Conservation (phyloP, 2,888 invertebrate genomes). For the Oligia latruncula region DNA sequence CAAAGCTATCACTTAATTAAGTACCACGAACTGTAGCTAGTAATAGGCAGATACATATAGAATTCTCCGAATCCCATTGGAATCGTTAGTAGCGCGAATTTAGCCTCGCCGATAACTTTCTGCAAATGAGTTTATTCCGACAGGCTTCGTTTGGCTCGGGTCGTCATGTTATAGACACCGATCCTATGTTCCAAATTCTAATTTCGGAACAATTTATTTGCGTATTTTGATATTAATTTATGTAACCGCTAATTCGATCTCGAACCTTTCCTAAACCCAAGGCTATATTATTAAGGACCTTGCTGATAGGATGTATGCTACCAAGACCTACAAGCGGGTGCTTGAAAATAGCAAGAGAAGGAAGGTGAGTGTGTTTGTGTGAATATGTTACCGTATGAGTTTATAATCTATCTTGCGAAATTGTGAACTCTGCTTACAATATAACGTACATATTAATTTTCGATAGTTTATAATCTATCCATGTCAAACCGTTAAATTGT, state of each 20-base stretch:
- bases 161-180: constrained; percentile 41
- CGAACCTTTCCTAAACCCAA: background rate
- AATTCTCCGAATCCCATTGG: constrained; percentile 29
- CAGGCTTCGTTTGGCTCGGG: constrained; percentile 32
- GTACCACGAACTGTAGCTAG: constrained; percentile 3
- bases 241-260: constrained; percentile 43
- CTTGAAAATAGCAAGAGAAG: background rate
- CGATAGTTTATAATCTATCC: background rate
- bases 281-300: constrained; percentile 10
- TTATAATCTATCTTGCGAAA: no score
- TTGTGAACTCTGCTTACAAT: background rate
- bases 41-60: constrained; percentile 5
- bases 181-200: constrained; percentile 33
- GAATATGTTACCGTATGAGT: no score
- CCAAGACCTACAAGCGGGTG: no score
- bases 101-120: constrained; percentile 35
- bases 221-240: constrained; percentile 54
- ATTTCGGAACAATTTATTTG: constrained; percentile 46
- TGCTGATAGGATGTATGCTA: background rate
- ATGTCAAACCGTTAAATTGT: background rate
- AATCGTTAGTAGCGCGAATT: constrained; percentile 25
- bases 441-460: background rate
- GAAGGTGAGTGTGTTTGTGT: background rate
- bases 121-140: constrained; percentile 52
- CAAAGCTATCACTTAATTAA: background rate